phyloP scores from a whole-genome alignment of 1,140 invertebrate species.

The Heliconius himera region DNA sequence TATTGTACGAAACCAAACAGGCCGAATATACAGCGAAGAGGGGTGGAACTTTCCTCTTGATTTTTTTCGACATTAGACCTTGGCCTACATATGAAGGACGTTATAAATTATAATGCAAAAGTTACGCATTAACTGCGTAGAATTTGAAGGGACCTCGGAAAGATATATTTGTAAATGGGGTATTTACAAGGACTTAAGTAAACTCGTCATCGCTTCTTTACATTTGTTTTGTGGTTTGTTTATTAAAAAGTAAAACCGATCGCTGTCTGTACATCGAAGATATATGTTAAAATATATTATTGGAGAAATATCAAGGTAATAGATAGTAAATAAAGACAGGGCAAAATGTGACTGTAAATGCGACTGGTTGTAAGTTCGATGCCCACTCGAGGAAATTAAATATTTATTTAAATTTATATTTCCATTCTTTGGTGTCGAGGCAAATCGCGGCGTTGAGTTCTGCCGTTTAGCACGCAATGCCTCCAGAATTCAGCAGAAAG shows the following conservation, averaged over 20 bases:
- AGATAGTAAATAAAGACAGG: too few species aligned
- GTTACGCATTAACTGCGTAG: slow-evolving; percentile 21
- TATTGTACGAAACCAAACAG: slow-evolving; percentile 35
- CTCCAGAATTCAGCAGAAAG: too few species aligned
- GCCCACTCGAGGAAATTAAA: too few species aligned
- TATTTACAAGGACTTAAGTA: slow-evolving; percentile 10
- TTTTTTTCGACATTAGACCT: slow-evolving; percentile 45
- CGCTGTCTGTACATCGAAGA: too few species aligned
- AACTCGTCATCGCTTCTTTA: not conserved
- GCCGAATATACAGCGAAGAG: slow-evolving; percentile 35
- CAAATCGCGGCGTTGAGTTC: too few species aligned
- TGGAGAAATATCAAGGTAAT: too few species aligned
- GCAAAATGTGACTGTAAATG: too few species aligned
- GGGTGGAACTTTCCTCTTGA: slow-evolving; percentile 47
- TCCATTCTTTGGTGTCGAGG: too few species aligned
- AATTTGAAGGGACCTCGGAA: slow-evolving; percentile 7
- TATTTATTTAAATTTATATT: too few species aligned
- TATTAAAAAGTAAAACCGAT: not conserved
- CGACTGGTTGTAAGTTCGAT: too few species aligned
- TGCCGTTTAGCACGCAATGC: too few species aligned
- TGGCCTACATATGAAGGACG: slow-evolving; percentile 49
- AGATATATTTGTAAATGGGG: slow-evolving; percentile 3
- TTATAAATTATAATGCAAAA: not conserved
- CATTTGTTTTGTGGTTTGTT: not conserved
- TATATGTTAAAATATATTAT: too few species aligned